Base-by-base conservation (phyloP, 2,888 invertebrate species). In the Nineta flava region DNA sequence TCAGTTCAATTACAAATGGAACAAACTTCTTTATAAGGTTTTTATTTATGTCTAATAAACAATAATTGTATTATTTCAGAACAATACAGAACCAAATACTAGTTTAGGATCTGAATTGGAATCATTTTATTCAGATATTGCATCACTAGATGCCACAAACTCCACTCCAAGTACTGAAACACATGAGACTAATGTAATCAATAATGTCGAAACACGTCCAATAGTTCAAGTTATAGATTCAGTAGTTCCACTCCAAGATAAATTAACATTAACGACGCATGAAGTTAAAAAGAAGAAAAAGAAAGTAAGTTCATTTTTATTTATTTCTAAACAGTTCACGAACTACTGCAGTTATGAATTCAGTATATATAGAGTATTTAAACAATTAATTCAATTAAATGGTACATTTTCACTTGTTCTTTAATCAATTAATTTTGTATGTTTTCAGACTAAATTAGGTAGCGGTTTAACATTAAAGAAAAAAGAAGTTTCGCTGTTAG, bases 401-500 rank as follows among this genome's bases (percentile, higher is more conserved):
- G n/a, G n/a, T n/a, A n/a, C n/a, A n/a, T n/a, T n/a, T n/a, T n/a
- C n/a, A n/a, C n/a, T n/a, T n/a, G n/a, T 44, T 48, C 12, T 2
- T 21, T 12, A 47, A 17, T 16, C 9, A 5, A n/a, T 49, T 38
- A 38, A 47, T 53, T 55, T 49, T 69, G 69, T 16, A 59, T 77
- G 75, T 62, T 19, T 44, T 44, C 72, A 26, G 26, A 26, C 26
- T 7, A 77, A 76, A 64, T 59, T 76, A 40, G 65, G 67, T 1
- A 66, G 69, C 47, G 76, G 76, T n/a, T 65, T 80, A 40, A 68
- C 77, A 4, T 70, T 81, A 64, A 81, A 81, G 63, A 81, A 80
- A 61, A 81, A 81, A 60, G 78, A 78, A 53, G 77, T 82, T 31
- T 76, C 80, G 2, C 74, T 76, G 42, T 67, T 82, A 60, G 81